Evolutionary conservation across 23 tunicate species (phyloP).

Genomic region (Pegea sp.): DNA sequence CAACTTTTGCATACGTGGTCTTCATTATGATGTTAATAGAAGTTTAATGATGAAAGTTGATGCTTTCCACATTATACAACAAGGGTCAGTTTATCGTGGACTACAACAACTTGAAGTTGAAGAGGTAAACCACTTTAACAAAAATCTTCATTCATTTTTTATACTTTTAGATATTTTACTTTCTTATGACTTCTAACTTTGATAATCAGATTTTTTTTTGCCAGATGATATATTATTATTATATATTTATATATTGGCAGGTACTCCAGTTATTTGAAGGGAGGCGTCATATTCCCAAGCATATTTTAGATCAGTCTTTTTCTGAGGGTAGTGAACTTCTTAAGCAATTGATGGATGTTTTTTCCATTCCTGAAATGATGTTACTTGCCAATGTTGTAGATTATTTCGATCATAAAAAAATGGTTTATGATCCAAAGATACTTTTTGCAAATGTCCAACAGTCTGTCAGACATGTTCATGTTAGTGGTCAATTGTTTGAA

Average conservation of each 20-base stretch:
- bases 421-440: slow-evolving; percentile 53
- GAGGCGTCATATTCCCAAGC: slow-evolving; percentile 55
- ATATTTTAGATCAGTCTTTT: slow-evolving; percentile 56
- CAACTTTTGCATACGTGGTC: slow-evolving; percentile 83
- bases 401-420: slow-evolving; percentile 14
- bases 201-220: too few relatives aligned
- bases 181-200: too few relatives aligned
- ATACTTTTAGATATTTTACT: too few relatives aligned
- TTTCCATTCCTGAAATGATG: slow-evolving; percentile 91
- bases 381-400: slow-evolving; percentile 73
- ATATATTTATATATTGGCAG: too few relatives aligned
- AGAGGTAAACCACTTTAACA: slow-evolving; percentile 5
- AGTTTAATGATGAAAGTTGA: slow-evolving; percentile 93
- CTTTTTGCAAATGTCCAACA: slow-evolving; percentile 56
- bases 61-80: slow-evolving; percentile 51
- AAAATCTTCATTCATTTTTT: neutral
- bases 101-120: slow-evolving; percentile 19
- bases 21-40: slow-evolving; percentile 71
- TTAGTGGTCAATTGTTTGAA: slow-evolving; percentile 19
- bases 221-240: too few relatives aligned
- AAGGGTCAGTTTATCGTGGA: slow-evolving; percentile 52
- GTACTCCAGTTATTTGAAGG: slow-evolving; percentile 12
- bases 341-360: slow-evolving; percentile 68
- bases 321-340: slow-evolving; percentile 23
- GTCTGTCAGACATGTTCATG: slow-evolving; percentile 49